phyloP scores from a whole-genome alignment of 2,888 invertebrate genomes.

The Cyaniris semiargus region DNA sequence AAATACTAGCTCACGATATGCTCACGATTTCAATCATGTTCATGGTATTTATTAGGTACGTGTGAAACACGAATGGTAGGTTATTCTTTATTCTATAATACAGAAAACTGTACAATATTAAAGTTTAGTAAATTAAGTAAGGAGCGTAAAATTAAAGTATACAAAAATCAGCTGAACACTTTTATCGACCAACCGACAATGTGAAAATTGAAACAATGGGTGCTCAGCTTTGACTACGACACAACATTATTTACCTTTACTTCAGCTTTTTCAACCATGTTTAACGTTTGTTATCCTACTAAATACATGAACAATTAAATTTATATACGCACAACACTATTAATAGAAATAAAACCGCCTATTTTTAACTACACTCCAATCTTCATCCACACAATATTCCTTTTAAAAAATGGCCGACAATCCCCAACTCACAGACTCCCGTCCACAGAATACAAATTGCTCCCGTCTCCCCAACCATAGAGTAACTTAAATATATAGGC shows the following conservation, averaged over 20 bases:
- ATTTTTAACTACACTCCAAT: neutral
- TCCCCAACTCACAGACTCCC: too few species aligned
- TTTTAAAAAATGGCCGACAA: neutral
- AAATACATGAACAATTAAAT: neutral
- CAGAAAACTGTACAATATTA: neutral
- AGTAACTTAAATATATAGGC: too few species aligned
- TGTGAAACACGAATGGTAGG: neutral
- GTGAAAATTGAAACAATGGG: constrained; percentile 61
- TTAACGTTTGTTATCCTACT: constrained; percentile 1
- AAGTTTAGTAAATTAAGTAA: neutral
- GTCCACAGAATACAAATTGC: too few species aligned
- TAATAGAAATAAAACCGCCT: neutral
- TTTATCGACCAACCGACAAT: constrained; percentile 58
- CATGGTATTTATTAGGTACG: neutral
- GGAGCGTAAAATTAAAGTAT: constrained; percentile 1
- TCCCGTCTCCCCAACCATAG: too few species aligned
- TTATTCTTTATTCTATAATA: neutral
- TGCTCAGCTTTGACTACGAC: constrained; percentile 43
- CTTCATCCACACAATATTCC: neutral
- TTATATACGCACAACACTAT: neutral
- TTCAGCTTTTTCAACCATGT: constrained; percentile 64
- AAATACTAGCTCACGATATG: neutral
- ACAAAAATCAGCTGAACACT: constrained; percentile 35
- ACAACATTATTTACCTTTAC: constrained; percentile 54
- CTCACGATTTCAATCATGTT: neutral